These are phyloP conservation scores for Podarcis siculus DNA, from an alignment of 2,797 vertebrate species.

Conservation along the genomic window DNA sequence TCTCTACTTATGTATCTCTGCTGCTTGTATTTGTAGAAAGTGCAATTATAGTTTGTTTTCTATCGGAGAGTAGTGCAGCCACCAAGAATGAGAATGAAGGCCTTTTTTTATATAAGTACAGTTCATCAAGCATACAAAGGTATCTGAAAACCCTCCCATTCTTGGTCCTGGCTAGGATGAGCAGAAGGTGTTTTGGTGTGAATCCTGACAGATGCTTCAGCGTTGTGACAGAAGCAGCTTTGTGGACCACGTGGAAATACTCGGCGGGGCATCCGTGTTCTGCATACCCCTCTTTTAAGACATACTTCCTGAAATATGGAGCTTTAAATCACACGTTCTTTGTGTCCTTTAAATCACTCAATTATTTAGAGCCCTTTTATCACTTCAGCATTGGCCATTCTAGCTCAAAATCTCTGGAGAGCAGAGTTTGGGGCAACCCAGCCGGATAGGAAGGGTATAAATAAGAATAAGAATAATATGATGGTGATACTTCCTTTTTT, in stretches of 20 bases:
- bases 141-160: conserved; percentile 19
- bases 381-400: conserved; percentile 42
- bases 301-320: conserved; percentile 21
- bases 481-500: too few species aligned
- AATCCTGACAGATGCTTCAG: conserved; percentile 42
- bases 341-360: conserved; percentile 34
- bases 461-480: too few species aligned
- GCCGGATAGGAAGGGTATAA: too few species aligned
- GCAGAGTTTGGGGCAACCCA: conserved; percentile 15
- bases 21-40: too few species aligned
- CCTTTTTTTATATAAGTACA: not conserved
- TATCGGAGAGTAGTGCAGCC: not conserved
- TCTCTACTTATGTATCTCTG: too few species aligned
- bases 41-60: conserved; percentile 28
- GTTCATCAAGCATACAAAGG: conserved; percentile 29
- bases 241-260: rapidly evolving
- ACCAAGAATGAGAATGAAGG: not conserved
- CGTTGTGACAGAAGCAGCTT: conserved; percentile 18
- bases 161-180: conserved; percentile 17
- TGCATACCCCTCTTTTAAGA: not conserved
- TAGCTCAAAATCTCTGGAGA: conserved; percentile 45
- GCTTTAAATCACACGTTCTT: conserved; percentile 46
- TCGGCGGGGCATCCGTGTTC: conserved; percentile 19
- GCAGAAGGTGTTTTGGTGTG: conserved; percentile 14
- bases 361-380: conserved; percentile 59